Evolutionary conservation across 92 coral and sea anemone genomes (phyloP).

Genomic region (Bergia puertoricense): DNA sequence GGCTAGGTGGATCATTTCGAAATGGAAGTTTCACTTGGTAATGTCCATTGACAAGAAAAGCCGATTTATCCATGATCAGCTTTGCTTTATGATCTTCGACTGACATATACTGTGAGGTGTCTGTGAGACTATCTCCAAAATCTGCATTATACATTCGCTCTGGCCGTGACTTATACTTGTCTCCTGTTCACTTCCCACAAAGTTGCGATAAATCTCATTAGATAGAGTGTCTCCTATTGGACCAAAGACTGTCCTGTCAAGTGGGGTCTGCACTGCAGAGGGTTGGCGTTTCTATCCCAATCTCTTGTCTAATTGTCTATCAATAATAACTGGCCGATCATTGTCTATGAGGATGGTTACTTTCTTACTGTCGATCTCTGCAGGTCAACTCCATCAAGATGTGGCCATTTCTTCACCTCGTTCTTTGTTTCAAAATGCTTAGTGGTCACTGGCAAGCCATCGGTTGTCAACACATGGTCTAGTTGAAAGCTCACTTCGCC

Average conservation of each 20-base stretch:
- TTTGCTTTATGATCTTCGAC: constrained; percentile 67
- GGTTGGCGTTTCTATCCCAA: constrained; percentile 59
- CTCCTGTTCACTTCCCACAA: constrained; percentile 35
- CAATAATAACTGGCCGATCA: constrained; percentile 68
- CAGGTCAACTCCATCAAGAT: not conserved
- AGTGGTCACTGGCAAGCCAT: constrained; percentile 54
- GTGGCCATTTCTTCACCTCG: constrained; percentile 65
- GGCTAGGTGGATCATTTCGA: constrained; percentile 50
- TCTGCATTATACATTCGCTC: constrained; percentile 68
- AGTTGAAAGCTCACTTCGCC: constrained; percentile 60
- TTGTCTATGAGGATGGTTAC: constrained; percentile 67
- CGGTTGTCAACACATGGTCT: constrained; percentile 57
- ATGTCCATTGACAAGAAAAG: constrained; percentile 65
- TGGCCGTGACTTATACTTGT: constrained; percentile 51
- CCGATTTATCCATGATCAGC: constrained; percentile 64
- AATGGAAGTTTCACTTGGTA: constrained; percentile 70
- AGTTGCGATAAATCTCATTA: constrained; percentile 10
- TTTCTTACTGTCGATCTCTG: constrained; percentile 52
- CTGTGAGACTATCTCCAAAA: constrained; percentile 41
- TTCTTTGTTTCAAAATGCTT: constrained; percentile 59
- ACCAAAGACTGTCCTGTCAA: constrained; percentile 79
- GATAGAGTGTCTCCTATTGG: constrained; percentile 51
- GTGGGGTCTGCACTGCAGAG: constrained; percentile 62
- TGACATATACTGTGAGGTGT: constrained; percentile 40
- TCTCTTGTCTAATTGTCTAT: constrained; percentile 53